These are phyloP conservation scores for Proterorhinus semilunaris DNA, from an alignment of 2,113 vertebrate genomes.

Conservation along the genomic window DNA sequence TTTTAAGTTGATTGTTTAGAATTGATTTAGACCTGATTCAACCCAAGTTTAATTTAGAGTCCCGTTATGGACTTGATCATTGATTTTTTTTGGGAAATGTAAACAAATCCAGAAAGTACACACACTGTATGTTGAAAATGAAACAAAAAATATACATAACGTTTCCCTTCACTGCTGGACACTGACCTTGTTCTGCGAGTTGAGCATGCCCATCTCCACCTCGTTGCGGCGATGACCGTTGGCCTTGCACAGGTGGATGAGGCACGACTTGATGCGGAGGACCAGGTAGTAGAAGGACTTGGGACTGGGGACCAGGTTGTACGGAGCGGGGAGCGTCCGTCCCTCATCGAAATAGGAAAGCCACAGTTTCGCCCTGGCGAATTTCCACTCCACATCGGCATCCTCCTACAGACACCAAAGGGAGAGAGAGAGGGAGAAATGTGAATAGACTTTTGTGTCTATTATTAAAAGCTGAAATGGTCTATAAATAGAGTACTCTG, in stretches of 20 bases:
- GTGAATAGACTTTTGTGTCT: not conserved
- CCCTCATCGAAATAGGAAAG: conserved; percentile 97
- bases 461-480: not conserved
- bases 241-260: conserved; percentile 90
- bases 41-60: too few relatives aligned
- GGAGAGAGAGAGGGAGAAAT: too few relatives aligned
- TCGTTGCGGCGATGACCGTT: conserved; percentile 87
- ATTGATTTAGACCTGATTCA: too few relatives aligned
- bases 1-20: too few relatives aligned
- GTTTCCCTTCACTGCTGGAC: not conserved
- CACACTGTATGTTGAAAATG: too few relatives aligned
- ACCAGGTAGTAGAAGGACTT: conserved; percentile 98
- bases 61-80: too few relatives aligned
- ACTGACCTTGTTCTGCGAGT: conserved; percentile 84
- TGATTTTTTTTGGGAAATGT: too few relatives aligned
- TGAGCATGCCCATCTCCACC: conserved; percentile 95
- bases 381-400: conserved; percentile 97
- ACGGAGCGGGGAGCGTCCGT: conserved; percentile 92
- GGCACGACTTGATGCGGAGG: conserved; percentile 89
- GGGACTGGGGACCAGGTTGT: conserved; percentile 95
- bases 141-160: too few relatives aligned
- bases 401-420: conserved; percentile 82
- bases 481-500: not conserved
- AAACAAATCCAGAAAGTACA: too few relatives aligned
- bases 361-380: conserved; percentile 96